phyloP scores from a whole-genome alignment of 2,113 vertebrate species.

The Myotis davidii region DNA sequence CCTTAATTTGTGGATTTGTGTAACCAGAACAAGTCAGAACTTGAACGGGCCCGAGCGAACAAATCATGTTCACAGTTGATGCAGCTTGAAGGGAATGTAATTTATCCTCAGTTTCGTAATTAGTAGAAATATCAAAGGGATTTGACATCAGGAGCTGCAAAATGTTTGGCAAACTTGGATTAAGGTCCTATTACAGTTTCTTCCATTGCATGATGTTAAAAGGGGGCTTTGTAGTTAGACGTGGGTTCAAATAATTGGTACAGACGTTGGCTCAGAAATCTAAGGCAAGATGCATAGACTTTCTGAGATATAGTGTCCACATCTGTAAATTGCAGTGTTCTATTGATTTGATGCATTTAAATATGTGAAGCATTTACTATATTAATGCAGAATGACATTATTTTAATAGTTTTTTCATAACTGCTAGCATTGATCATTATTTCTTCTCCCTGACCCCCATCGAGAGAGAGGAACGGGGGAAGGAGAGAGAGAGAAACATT shows the following conservation, averaged over 20 bases:
- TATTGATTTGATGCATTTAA: neutral
- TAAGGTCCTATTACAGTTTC: neutral
- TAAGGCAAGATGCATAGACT: neutral
- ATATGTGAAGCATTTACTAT: neutral
- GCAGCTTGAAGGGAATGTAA: neutral
- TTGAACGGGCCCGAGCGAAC: neutral
- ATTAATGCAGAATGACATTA: neutral
- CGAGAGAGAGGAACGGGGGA: neutral
- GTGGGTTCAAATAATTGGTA: neutral
- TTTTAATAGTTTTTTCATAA: neutral
- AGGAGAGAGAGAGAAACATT: neutral
- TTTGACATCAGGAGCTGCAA: neutral
- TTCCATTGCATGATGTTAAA: neutral
- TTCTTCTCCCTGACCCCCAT: neutral
- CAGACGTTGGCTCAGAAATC: neutral
- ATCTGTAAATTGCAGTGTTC: neutral
- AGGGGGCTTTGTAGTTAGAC: neutral
- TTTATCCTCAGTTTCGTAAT: neutral
- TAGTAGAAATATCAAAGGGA: neutral
- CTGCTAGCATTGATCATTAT: neutral
- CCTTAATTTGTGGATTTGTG: neutral
- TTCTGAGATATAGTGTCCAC: neutral
- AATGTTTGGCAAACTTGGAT: neutral
- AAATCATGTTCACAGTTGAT: neutral
- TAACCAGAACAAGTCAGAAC: neutral